Percentiles rank a stretch among this genome's conserved stretches.
Evolutionary conservation across 1,140 invertebrate genomes (phyloP).

Genomic region (Eurosta solidaginis): DNA sequence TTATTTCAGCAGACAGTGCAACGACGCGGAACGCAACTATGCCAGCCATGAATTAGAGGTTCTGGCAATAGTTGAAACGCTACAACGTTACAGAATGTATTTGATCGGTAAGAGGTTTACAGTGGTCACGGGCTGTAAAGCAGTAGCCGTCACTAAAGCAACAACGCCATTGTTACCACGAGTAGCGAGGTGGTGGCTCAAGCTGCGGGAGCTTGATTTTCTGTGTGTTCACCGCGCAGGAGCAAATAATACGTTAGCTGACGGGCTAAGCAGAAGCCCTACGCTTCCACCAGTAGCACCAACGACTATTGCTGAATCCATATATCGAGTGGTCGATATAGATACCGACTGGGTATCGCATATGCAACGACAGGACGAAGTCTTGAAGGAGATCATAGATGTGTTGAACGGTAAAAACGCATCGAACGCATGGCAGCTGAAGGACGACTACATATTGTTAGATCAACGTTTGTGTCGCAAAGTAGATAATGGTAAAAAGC

Average conservation of each 20-base stretch:
- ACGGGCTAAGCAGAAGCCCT: background rate
- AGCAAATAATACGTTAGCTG: background rate
- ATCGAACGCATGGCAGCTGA: background rate
- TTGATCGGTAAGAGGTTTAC: background rate
- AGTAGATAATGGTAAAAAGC: background rate
- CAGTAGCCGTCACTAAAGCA: background rate
- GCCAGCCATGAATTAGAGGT: background rate
- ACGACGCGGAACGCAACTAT: no score
- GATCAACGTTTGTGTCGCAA: background rate
- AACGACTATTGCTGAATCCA: background rate
- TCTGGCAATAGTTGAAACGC: no score
- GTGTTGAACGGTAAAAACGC: background rate
- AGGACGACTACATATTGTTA: background rate
- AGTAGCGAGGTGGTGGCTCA: background rate
- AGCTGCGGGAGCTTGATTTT: no score
- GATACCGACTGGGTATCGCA: conserved; percentile 21
- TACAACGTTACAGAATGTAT: background rate
- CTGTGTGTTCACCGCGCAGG: no score
- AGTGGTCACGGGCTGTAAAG: background rate
- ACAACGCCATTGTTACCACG: background rate
- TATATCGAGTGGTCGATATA: background rate
- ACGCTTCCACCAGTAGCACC: background rate
- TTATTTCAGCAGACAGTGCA: conserved; percentile 14
- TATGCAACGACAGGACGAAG: conserved; percentile 23
- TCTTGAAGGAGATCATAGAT: background rate